phyloP scores from a whole-genome alignment of 2,797 vertebrate species.

The Aeoliscus strigatus region DNA sequence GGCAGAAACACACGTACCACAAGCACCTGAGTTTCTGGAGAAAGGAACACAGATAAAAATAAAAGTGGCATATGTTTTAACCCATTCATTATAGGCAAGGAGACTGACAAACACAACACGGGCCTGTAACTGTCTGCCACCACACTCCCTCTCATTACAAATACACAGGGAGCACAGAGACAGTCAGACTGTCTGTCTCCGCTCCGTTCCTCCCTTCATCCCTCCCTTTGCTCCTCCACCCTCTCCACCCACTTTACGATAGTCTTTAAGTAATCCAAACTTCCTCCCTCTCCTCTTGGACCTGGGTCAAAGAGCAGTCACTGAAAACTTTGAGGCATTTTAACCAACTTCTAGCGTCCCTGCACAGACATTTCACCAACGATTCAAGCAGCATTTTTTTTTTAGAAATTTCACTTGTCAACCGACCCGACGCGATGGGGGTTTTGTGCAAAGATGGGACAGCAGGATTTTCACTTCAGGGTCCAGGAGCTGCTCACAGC shows the following conservation, averaged over 20 bases:
- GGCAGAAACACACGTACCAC: too few relatives aligned
- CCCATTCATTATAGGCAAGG: too few relatives aligned
- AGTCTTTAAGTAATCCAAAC: conserved; percentile 41
- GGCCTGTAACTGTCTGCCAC: conserved; percentile 40
- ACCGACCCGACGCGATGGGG: too few relatives aligned
- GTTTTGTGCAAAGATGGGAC: too few relatives aligned
- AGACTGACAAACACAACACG: conserved; percentile 19
- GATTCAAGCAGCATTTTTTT: too few relatives aligned
- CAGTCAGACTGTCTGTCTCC: conserved; percentile 66
- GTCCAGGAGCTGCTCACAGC: conserved; percentile 54
- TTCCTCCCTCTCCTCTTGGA: conserved; percentile 16
- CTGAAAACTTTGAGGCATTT: conserved; percentile 8
- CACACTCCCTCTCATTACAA: conserved; percentile 73
- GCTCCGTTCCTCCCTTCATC: conserved; percentile 32
- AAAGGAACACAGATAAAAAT: too few relatives aligned
- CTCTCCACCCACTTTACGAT: conserved; percentile 52
- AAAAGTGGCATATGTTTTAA: too few relatives aligned
- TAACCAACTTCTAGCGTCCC: too few relatives aligned
- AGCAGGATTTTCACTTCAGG: conserved; percentile 33
- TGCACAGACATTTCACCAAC: too few relatives aligned
- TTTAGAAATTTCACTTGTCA: too few relatives aligned
- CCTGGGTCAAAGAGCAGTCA: conserved; percentile 15
- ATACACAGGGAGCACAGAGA: conserved; percentile 49
- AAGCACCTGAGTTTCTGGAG: too few relatives aligned
- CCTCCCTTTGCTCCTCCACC: conserved; percentile 41